A percentile compares a stretch with the other conserved stretches of the same genome.
Conservation (phyloP, 2,888 invertebrate species). For the Villa cingulata region DNA sequence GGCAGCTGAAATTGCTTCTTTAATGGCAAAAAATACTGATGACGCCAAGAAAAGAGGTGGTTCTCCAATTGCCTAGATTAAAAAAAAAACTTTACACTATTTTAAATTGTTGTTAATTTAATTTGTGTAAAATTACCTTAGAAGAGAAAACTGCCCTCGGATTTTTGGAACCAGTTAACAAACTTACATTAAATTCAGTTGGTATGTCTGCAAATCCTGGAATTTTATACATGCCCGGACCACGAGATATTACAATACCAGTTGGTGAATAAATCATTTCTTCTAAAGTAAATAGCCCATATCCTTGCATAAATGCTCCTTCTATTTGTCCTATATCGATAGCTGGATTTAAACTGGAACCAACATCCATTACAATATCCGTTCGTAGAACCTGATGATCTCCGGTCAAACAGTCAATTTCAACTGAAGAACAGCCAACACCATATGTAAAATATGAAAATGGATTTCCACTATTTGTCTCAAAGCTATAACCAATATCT, state of each 20-base stretch:
- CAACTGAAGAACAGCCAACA: constrained; percentile 74
- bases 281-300: constrained; percentile 82
- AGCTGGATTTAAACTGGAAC: constrained; percentile 88
- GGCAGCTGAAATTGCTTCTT: constrained; percentile 70
- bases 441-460: constrained; percentile 83
- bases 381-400: constrained; percentile 79
- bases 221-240: constrained; percentile 88
- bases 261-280: constrained; percentile 76
- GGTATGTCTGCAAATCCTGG: constrained; percentile 90
- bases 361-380: constrained; percentile 95
- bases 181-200: constrained; percentile 77
- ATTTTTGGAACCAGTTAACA: constrained; percentile 83
- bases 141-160: constrained; percentile 88
- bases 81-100: not conserved
- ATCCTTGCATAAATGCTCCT: constrained; percentile 89
- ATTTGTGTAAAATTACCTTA: constrained; percentile 48
- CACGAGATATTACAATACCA: constrained; percentile 68
- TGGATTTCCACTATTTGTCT: constrained; percentile 53
- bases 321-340: constrained; percentile 96
- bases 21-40: constrained; percentile 82
- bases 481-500: constrained; percentile 55
- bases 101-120: not conserved
- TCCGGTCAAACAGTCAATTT: constrained; percentile 87
- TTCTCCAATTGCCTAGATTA: constrained; percentile 77
- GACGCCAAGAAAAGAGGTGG: constrained; percentile 84